Evolutionary conservation across 53 echinoderm and acorn worm species (phyloP), one percentile per base, ranked within the genome.

Genomic region (Pentamera pediparva): DNA sequence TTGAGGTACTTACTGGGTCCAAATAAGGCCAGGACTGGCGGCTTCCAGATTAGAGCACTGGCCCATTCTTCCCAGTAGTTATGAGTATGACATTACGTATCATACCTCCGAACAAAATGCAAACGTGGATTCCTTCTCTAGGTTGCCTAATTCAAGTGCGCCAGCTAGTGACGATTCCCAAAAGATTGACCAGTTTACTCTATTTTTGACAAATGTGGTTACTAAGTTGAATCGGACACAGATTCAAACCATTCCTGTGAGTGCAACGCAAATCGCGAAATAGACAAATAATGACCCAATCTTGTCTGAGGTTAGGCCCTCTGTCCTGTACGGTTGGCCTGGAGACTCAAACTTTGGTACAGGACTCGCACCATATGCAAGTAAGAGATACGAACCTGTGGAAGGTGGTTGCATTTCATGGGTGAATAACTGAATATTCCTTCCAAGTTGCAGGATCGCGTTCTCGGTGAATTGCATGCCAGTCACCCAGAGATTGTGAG

Each of bases 341-440:
- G 20, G 12, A 9, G 27, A 62, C n/a, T n/a, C n/a, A 11, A 40
- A 69, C 32, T 70, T 40, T 19, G 30, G 22, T 1, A 39, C 38
- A 17, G 32, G n/a, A n/a, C n/a, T n/a, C n/a, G n/a, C n/a, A n/a
- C n/a, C n/a, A n/a, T n/a, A n/a, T 20, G 12, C 35, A 70, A 32
- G 22, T 70, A 35, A 79, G n/a, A 39, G 37, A 49, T 29, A 39
- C 38, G 79, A 84, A 59, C 28, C 79, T 24, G 73, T 76, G 61
- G 84, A 79, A 78, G 34, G 74, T 24, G 64, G 74, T 39, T 85
- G 79, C 63, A 39, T 85, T 13, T 24, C 79, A 57, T 84, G 74
- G 72, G 85, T 65, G 18, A 33, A 61, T n/a, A 54, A 79, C 55
- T 78, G 71, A 11, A 56, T 84, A 52, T 78, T 84, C 41, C 78